Base-by-base conservation (phyloP, 2,888 invertebrate species). In the Leptopilina drosophilae region DNA sequence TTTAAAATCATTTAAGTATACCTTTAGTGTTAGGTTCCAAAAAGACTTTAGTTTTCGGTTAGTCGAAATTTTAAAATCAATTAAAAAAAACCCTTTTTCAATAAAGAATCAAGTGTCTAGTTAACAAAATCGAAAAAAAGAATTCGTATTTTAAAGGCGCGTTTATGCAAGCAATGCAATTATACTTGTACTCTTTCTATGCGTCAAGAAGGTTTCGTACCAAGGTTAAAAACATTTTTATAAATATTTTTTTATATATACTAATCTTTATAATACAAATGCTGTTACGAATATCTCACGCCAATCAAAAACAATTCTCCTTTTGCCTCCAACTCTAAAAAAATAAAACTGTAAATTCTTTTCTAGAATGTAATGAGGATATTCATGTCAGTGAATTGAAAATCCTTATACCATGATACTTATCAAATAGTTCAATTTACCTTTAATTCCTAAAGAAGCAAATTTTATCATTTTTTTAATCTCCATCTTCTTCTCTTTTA, bases 161-260 rank as follows among this genome's bases (percentile, higher is more conserved):
- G 15, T 5, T 66, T 42, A 15, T 66, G 15, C 46, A 66, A 66
- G 42, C 46, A 66, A 46, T 46, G 11, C 42, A 66, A 66, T 66
- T 66, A 7, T 66, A 42, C 46, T 46, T 46, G 20, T 20, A 6
- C 46, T 42, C n/a, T 11, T 65, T n/a, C 8, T 46, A 46, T 66
- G 46, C 66, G 66, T 46, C 42, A 46, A 66, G 15, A n/a, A 66
- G 40, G 15, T 66, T 14, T 46, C 46, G 46, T 15, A 15, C 42
- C 66, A 66, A 66, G 66, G 66, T 66, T n/a, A 42, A 46, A 66
- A 66, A 46, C 46, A 15, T 46, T 46, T 46, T 15, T n/a, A n/a
- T n/a, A n/a, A n/a, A n/a, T n/a, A n/a, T n/a, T n/a, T n/a, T n/a
- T n/a, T n/a, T 66, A 46, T 8, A 5, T n/a, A 42, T 2, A 66